Evolutionary conservation across 2,113 vertebrate species (phyloP), one percentile per base, ranked within the genome.

Genomic region (Apteryx owenii): DNA sequence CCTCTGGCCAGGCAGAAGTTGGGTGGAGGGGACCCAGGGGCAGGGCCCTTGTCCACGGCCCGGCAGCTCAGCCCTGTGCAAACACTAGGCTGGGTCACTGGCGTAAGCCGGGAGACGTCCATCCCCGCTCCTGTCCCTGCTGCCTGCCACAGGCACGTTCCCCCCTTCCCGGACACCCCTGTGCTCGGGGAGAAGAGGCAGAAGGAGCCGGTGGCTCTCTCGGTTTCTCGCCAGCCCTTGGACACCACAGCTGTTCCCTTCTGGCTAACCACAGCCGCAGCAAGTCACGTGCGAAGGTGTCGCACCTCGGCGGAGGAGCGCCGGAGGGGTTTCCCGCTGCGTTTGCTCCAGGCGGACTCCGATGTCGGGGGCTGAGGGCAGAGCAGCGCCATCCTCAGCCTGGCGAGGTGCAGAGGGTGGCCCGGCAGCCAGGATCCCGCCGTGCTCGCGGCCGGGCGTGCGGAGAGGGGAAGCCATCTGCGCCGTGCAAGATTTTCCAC

Each of bases 401-500:
- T 14, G 44, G 14, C 14, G 14, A 16, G 44, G 44, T 16, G 44
- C 13, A 14, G 44, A 46, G 44, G 36, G 36, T 7, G 36, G 36
- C 36, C 7, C 36, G 36, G 36, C 36, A 38, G 36, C 36, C 36
- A 7, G 36, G 36, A 38, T 38, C 36, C 36, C 36, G 36, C 36
- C 36, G 36, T 38, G 36, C 36, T 38, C 36, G 44, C 44, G 44
- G 44, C 44, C 44, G 44, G 13, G 13, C 42, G 42, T 29, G 28
- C 54, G 16, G 28, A 10, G 56, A 58, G 28, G 54, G 28, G 54
- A 16, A 16, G 54, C 54, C 54, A 29, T 29, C 28, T 14, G 28
- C 54, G 16, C 0, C 0, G 5, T 22, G 31, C 28, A 17, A 0
- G 0, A 12, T 12, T 46, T 79, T 53, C 53, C 70, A n/a, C 23